These are phyloP conservation scores for Rhopilema esculentum DNA, from an alignment of 30 jellyfish, hydroid and myxozoan genomes.

Conservation along the genomic window DNA sequence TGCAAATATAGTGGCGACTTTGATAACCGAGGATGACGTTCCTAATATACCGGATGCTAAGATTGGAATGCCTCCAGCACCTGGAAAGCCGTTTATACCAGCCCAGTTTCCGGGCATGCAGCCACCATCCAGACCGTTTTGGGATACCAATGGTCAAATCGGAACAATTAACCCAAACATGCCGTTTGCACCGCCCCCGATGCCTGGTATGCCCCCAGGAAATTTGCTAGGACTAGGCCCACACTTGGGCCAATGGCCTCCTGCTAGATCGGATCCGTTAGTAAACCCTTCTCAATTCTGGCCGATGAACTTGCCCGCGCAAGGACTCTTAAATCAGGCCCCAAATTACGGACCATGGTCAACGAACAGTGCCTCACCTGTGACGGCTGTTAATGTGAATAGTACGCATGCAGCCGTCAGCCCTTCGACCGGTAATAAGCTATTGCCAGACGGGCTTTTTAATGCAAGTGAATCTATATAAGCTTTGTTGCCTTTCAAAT, in stretches of 20 bases:
- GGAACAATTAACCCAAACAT: constrained; percentile 46
- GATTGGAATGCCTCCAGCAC: constrained; percentile 23
- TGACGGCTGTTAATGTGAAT: constrained; percentile 39
- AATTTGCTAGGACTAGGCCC: constrained; percentile 66
- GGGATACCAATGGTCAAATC: constrained; percentile 68
- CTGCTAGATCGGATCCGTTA: constrained; percentile 58
- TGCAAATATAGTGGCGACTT: constrained; percentile 66
- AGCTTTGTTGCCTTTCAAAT: constrained; percentile 48
- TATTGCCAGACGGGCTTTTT: constrained; percentile 81
- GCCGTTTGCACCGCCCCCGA: constrained; percentile 56
- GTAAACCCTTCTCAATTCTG: constrained; percentile 63
- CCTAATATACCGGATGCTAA: constrained; percentile 26
- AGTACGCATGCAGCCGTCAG: constrained; percentile 67
- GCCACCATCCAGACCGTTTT: constrained; percentile 35
- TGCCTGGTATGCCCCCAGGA: constrained; percentile 66
- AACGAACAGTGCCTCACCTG: constrained; percentile 44
- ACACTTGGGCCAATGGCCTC: constrained; percentile 66
- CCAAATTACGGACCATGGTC: constrained; percentile 68
- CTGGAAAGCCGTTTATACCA: constrained; percentile 43
- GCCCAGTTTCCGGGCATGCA: constrained; percentile 57
- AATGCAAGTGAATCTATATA: constrained; percentile 75
- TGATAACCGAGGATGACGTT: constrained; percentile 65
- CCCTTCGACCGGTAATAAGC: constrained; percentile 70
- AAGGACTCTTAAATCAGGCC: constrained; percentile 64
- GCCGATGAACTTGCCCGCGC: constrained; percentile 66